These are phyloP conservation scores for Ailuropoda melanoleuca DNA, from an alignment of 2,113 vertebrate genomes.

Conservation along the genomic window DNA sequence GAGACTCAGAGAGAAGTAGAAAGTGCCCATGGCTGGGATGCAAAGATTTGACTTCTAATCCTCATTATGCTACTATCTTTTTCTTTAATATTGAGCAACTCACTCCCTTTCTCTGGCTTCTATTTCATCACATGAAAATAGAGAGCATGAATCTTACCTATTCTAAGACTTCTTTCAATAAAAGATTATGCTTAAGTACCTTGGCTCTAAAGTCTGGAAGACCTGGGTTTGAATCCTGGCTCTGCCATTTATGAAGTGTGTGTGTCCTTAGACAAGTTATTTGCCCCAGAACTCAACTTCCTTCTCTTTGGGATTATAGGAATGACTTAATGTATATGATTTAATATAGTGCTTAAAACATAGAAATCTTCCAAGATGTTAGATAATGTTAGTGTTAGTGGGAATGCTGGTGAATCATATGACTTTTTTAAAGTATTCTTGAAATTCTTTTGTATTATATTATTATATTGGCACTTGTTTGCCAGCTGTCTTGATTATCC, in stretches of 20 bases:
- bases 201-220: background rate
- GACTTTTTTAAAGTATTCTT: background rate
- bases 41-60: background rate
- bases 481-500: background rate
- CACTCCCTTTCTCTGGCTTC: background rate
- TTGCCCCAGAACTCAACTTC: background rate
- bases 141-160: background rate
- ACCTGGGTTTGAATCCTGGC: background rate
- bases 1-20: background rate
- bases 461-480: background rate
- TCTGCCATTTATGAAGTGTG: background rate
- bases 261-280: background rate
- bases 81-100: background rate
- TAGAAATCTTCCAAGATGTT: background rate
- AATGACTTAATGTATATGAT: background rate
- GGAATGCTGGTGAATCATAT: background rate
- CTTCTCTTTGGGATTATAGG: background rate
- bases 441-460: conserved; percentile 14
- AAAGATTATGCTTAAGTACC: background rate
- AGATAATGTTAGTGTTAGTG: background rate
- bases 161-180: background rate
- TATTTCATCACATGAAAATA: background rate
- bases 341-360: background rate
- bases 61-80: background rate
- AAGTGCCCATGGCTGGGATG: background rate